phyloP scores from a whole-genome alignment of 2,888 invertebrate species.

The Ophonus ardosiacus region DNA sequence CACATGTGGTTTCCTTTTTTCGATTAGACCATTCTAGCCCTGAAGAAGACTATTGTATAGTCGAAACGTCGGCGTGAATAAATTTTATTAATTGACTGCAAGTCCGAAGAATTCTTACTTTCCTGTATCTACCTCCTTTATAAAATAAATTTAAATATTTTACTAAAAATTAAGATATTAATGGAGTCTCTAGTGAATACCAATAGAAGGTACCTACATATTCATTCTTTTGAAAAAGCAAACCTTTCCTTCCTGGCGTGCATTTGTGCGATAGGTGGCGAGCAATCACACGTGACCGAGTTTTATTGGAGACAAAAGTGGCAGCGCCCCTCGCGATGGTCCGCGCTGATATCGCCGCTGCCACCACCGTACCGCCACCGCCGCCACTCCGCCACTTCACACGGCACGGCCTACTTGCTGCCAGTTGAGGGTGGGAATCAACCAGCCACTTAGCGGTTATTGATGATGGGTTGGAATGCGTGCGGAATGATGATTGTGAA shows the following conservation, averaged over 20 bases:
- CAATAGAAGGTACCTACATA: too few relatives aligned
- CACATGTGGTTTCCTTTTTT: too few relatives aligned
- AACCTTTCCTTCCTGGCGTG: slow-evolving; percentile 68
- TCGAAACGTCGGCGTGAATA: too few relatives aligned
- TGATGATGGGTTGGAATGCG: slow-evolving; percentile 38
- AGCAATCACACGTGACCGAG: slow-evolving; percentile 74
- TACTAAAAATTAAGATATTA: too few relatives aligned
- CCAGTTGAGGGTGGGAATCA: slow-evolving; percentile 3
- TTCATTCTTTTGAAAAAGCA: too few relatives aligned
- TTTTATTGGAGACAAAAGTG: slow-evolving; percentile 73
- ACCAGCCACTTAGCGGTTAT: slow-evolving; percentile 43
- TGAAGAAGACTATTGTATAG: too few relatives aligned
- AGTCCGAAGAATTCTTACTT: too few relatives aligned
- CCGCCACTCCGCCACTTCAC: slow-evolving; percentile 22
- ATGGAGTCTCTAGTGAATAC: too few relatives aligned
- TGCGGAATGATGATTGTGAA: slow-evolving; percentile 25
- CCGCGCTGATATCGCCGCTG: slow-evolving; percentile 13
- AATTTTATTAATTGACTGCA: too few relatives aligned
- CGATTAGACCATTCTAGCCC: too few relatives aligned
- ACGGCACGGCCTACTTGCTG: slow-evolving; percentile 27
- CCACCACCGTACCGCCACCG: neutral
- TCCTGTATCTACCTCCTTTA: too few relatives aligned
- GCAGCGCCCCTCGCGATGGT: slow-evolving; percentile 16
- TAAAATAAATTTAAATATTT: too few relatives aligned
- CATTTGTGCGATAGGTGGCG: slow-evolving; percentile 72